Evolutionary conservation across 2,888 invertebrate genomes (phyloP), one percentile per base, ranked within the genome.

Genomic region (Galerucella nymphaeae): DNA sequence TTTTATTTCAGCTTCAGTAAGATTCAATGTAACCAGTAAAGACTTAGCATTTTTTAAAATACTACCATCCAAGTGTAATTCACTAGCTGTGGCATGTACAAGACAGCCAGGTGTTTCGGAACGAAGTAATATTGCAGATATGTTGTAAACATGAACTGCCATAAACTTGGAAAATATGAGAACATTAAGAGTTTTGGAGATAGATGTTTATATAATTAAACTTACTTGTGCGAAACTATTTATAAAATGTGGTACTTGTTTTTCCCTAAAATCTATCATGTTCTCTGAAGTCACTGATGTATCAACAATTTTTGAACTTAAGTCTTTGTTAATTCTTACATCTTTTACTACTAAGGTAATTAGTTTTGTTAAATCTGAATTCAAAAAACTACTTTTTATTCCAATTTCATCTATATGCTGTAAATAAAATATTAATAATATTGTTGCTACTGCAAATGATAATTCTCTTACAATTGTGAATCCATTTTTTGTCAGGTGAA

Each of bases 361-460:
- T 14, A 96, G 86, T 85, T 96, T 96, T 23, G 94, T 94, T 67
- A 96, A 93, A 80, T 96, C 96, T 1, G 95, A 95, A 84, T 95
- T 96, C 79, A 96, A 91, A 83, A 95, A 93, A 86, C 95, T 96
- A 84, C 96, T 96, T 69, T 94, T 91, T 78, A 96, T 90, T 76
- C 94, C 93, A 79, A 96, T 90, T 85, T 95, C 94, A 82, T 95
- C 93, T 73, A 96, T 93, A 86, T 95, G 93, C 96, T 96, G 85
- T 38, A 87, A 87, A 73, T 79, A 78, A 76, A 57, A 61, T 65
- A 66, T 96, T 85, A 30, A 87, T 87, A 73, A 78, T 78, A 75
- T 48, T 23, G 59, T 23, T 45, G 10, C 20, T 14, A 48, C 8
- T 9, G 9, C 2, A 16, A 14, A 16, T 30, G 0, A 58, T 53